Percentiles rank a stretch among this genome's conserved stretches.
phyloP scores from a whole-genome alignment of 64 coral and sea anemone genomes.

The Actinia tenebrosa region DNA sequence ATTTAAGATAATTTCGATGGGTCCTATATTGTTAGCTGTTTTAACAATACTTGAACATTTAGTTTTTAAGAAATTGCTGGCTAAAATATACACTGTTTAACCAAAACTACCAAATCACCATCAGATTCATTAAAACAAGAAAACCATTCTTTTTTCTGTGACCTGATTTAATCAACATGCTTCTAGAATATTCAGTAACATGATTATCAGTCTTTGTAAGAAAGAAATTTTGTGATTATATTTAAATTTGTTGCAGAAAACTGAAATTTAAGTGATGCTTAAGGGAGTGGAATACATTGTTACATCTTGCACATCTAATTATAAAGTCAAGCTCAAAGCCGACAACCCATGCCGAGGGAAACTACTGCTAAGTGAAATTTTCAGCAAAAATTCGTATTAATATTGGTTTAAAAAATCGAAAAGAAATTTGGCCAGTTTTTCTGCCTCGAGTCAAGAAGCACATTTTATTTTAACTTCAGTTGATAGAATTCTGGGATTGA shows the following conservation, averaged over 20 bases:
- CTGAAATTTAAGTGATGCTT: background rate
- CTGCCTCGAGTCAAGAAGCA: background rate
- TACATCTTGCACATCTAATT: too few species aligned
- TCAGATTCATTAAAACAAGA: background rate
- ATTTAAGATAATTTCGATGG: too few species aligned
- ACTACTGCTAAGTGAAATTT: too few species aligned
- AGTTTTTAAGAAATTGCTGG: background rate
- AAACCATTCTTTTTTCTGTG: background rate
- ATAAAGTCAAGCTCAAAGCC: too few species aligned
- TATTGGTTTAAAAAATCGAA: too few species aligned
- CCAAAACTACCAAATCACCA: background rate
- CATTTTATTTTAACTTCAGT: too few species aligned
- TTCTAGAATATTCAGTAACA: background rate
- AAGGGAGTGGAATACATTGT: too few species aligned
- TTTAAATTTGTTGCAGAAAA: background rate
- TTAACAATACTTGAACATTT: too few species aligned
- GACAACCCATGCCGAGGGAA: too few species aligned
- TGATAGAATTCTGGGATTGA: background rate
- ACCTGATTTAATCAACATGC: conserved; percentile 8
- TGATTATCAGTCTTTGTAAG: background rate
- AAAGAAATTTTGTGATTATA: background rate
- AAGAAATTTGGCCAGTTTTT: background rate
- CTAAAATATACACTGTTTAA: background rate
- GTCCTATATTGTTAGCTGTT: too few species aligned
- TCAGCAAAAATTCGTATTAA: too few species aligned